Evolutionary conservation across 37 sponge, comb jelly and placozoan species (phyloP).

Genomic region (Haliclona indistincta): DNA sequence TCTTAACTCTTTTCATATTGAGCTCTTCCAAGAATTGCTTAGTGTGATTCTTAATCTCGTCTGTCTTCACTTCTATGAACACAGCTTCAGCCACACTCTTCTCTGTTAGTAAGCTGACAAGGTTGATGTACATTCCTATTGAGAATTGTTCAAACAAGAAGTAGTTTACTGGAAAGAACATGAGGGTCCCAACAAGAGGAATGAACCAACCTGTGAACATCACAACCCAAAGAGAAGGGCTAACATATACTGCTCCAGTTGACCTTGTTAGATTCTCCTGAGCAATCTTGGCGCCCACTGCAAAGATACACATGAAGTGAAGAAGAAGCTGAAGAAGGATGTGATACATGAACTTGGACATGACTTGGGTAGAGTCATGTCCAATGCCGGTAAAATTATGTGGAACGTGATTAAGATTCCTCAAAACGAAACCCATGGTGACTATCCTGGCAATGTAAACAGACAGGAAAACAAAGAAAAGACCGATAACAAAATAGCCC

Average conservation of each 20-base stretch:
- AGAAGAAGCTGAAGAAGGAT: conserved; percentile 24
- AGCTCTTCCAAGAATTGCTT: too few species aligned
- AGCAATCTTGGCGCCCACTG: conserved; percentile 30
- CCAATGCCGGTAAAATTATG: not conserved
- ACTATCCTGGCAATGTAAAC: conserved; percentile 45
- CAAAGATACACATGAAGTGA: conserved; percentile 23
- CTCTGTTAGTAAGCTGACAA: conserved; percentile 39
- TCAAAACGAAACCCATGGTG: not conserved
- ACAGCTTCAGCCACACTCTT: conserved; percentile 41
- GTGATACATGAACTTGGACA: conserved; percentile 21
- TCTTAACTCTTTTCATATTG: too few species aligned
- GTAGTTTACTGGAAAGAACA: conserved; percentile 51
- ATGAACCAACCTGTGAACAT: conserved; percentile 29
- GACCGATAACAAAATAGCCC: conserved; percentile 21
- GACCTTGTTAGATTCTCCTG: conserved; percentile 23
- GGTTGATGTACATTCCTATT: conserved; percentile 43
- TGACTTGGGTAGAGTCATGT: not conserved
- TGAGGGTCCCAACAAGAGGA: conserved; percentile 27
- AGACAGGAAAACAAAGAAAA: conserved; percentile 30
- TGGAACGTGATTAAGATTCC: conserved; percentile 9
- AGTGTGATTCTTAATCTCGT: too few species aligned
- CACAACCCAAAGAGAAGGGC: conserved; percentile 22
- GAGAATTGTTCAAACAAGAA: conserved; percentile 44
- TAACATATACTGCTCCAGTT: not conserved
- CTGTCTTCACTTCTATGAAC: conserved; percentile 33